Evolutionary conservation across 2,113 vertebrate species (phyloP).

Genomic region (Oncorhynchus keta): DNA sequence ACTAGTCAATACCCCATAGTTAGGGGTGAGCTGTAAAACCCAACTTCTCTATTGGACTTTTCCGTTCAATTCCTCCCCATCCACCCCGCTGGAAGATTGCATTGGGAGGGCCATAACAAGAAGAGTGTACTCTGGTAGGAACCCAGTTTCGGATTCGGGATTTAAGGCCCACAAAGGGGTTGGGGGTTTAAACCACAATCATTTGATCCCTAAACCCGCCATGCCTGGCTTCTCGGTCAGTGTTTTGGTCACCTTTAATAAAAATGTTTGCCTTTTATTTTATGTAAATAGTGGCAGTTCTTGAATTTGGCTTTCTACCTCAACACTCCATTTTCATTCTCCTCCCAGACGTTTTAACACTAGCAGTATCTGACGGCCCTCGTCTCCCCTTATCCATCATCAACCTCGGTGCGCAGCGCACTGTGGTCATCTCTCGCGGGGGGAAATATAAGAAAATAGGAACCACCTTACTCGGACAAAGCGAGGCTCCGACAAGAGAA

Average conservation of each 20-base stretch:
- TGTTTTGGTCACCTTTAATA: constrained; percentile 33
- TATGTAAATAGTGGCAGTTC: not conserved
- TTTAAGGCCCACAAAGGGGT: constrained; percentile 49
- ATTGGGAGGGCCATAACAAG: constrained; percentile 65
- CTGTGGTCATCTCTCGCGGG: constrained; percentile 1
- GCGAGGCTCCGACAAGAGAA: not conserved
- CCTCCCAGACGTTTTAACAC: constrained; percentile 8
- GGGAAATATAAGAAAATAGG: not conserved
- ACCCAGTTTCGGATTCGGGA: constrained; percentile 32
- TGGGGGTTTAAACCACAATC: constrained; percentile 34
- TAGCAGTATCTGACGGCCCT: constrained; percentile 13
- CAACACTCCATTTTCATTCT: constrained; percentile 46
- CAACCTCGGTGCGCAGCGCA: constrained; percentile 17
- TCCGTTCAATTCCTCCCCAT: constrained; percentile 10
- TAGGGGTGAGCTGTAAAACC: constrained; percentile 16
- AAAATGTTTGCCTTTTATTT: constrained; percentile 1
- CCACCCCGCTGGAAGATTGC: constrained; percentile 46
- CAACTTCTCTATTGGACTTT: not conserved
- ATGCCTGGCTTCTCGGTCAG: constrained; percentile 29
- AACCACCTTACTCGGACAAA: constrained; percentile 5
- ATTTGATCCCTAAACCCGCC: constrained; percentile 31
- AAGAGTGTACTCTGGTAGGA: constrained; percentile 22
- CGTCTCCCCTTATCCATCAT: constrained; percentile 7
- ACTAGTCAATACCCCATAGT: constrained; percentile 27
- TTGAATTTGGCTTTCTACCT: constrained; percentile 54